Evolutionary conservation across 2,797 vertebrate genomes (phyloP).

Genomic region (Alectoris magna): DNA sequence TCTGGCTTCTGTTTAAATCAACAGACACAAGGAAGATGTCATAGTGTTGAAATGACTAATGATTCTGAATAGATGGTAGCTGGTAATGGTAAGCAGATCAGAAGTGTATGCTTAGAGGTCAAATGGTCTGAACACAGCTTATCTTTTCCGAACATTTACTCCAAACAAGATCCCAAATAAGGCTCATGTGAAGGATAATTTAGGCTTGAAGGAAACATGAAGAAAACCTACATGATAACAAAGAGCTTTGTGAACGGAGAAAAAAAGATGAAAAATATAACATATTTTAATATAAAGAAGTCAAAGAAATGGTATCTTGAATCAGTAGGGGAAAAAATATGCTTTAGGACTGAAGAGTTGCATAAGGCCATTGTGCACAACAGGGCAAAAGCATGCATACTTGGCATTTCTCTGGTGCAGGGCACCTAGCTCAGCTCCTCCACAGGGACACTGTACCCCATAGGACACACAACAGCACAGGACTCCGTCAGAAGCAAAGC

Average conservation of each 20-base stretch:
- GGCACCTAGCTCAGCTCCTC: rapidly evolving
- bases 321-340: neutral
- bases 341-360: neutral
- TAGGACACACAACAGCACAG: rapidly evolving
- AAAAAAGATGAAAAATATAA: neutral
- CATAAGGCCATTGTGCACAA: neutral
- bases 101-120: constrained; percentile 39
- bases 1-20: constrained; percentile 61
- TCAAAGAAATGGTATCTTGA: neutral
- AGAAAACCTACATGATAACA: neutral
- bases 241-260: neutral
- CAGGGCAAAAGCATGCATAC: neutral
- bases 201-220: neutral
- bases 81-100: constrained; percentile 45
- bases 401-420: neutral
- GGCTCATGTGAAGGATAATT: neutral
- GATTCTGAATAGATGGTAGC: constrained; percentile 49
- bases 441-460: neutral
- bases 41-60: constrained; percentile 56
- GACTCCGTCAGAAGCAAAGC: neutral
- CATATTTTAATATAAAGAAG: neutral
- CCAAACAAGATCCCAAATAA: neutral
- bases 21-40: constrained; percentile 17
- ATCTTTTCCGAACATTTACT: neutral
- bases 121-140: neutral